These are phyloP conservation scores for Mormyrops boulengeri DNA, from an alignment of 2,797 vertebrate species.

Conservation along the genomic window DNA sequence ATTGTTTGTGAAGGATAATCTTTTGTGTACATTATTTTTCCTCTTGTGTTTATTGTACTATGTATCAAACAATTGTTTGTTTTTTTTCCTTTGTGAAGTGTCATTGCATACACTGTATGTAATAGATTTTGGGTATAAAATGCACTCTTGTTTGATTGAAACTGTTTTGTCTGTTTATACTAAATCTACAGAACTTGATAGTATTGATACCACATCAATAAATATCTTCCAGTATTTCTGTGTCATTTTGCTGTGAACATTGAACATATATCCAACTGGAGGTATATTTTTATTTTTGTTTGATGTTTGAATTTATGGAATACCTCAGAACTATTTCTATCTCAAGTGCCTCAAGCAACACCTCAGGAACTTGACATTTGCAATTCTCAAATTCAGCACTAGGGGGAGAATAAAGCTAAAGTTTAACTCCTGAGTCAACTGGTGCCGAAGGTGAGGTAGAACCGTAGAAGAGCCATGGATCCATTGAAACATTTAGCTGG, in stretches of 20 bases:
- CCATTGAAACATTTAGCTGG: neutral
- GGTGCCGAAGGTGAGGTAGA: neutral
- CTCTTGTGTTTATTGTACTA: slow-evolving; percentile 69
- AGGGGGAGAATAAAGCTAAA: slow-evolving; percentile 39
- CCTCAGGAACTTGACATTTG: neutral
- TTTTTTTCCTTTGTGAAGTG: slow-evolving; percentile 71
- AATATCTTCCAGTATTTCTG: slow-evolving; percentile 69
- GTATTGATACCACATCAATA: slow-evolving; percentile 90
- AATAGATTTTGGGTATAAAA: slow-evolving; percentile 80
- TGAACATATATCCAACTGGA: neutral
- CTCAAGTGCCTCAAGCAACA: neutral
- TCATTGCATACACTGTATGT: slow-evolving; percentile 76
- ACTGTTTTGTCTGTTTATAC: slow-evolving; percentile 78
- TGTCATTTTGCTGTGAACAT: slow-evolving; percentile 21
- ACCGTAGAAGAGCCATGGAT: neutral
- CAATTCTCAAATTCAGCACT: slow-evolving; percentile 33
- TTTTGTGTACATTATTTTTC: slow-evolving; percentile 56
- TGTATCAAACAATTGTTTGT: slow-evolving; percentile 63
- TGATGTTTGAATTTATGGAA: neutral
- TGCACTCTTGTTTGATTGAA: slow-evolving; percentile 78
- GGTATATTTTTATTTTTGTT: neutral
- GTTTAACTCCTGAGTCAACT: neutral
- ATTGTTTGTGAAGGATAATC: slow-evolving; percentile 62
- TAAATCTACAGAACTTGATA: slow-evolving; percentile 85
- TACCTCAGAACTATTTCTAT: neutral